phyloP scores from a whole-genome alignment of 2,113 vertebrate genomes.

The Sitta europaea region DNA sequence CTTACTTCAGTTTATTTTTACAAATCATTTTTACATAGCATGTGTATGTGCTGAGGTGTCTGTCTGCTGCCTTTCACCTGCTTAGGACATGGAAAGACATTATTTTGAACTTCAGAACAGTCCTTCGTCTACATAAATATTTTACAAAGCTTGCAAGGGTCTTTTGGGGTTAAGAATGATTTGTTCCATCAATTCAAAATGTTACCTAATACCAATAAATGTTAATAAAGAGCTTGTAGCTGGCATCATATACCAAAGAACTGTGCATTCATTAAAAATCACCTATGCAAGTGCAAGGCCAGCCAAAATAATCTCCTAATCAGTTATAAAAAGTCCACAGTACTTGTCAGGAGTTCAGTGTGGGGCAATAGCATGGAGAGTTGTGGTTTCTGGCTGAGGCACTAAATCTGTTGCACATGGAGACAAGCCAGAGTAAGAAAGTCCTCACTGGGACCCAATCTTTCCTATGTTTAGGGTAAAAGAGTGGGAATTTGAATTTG shows the following conservation, averaged over 20 bases:
- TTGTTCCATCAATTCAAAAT: neutral
- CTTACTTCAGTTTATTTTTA: slow-evolving; percentile 17
- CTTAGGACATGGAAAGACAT: neutral
- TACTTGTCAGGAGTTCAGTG: slow-evolving; percentile 36
- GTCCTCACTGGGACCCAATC: neutral
- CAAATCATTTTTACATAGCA: neutral
- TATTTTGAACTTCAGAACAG: neutral
- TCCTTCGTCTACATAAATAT: slow-evolving; percentile 4
- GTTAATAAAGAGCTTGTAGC: slow-evolving; percentile 55
- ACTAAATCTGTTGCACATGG: slow-evolving; percentile 50
- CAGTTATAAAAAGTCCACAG: slow-evolving; percentile 47
- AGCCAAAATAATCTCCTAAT: slow-evolving; percentile 68
- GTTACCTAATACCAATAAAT: slow-evolving; percentile 57
- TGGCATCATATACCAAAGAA: slow-evolving; percentile 7
- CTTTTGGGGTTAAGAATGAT: slow-evolving; percentile 24
- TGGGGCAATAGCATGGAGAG: slow-evolving; percentile 44
- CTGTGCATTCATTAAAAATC: slow-evolving; percentile 38
- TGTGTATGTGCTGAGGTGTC: neutral
- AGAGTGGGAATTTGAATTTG: neutral
- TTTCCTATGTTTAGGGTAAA: neutral
- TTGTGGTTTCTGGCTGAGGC: slow-evolving; percentile 61
- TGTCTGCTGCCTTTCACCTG: slow-evolving; percentile 27
- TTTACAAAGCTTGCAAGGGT: neutral
- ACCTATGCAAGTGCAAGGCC: slow-evolving; percentile 34
- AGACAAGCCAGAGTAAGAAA: slow-evolving; percentile 15